These are phyloP conservation scores for Cancer borealis DNA, from an alignment of 2,888 invertebrate genomes.

Conservation along the genomic window DNA sequence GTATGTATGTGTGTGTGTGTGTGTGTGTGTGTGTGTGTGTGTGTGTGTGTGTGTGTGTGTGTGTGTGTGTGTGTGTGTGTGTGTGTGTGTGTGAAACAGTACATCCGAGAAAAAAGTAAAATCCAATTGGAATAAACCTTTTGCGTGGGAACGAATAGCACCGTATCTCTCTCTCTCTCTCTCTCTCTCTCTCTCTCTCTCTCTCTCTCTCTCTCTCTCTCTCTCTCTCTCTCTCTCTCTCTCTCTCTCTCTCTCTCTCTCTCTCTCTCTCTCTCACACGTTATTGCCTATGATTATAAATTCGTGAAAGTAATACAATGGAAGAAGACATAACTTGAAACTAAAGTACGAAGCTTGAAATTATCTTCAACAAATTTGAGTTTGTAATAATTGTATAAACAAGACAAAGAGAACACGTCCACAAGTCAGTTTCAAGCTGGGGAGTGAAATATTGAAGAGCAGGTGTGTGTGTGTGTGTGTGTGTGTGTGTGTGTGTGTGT, in stretches of 20 bases:
- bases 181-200: constrained; percentile 2
- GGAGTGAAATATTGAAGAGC: no score
- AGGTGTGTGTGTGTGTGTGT: no score
- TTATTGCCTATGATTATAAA: not conserved
- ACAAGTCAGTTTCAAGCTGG: no score
- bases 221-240: not conserved
- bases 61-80: constrained; percentile 20
- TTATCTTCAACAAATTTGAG: no score
- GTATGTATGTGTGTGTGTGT: no score
- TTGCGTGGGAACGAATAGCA: not conserved
- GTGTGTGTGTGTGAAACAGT: constrained; percentile 3
- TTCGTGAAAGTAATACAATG: no score
- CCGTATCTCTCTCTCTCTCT: not conserved
- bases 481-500: no score
- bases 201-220: not conserved
- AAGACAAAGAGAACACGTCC: no score
- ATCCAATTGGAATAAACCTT: not conserved
- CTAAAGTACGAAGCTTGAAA: no score
- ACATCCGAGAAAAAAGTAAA: not conserved
- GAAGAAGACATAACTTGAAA: no score
- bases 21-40: not conserved
- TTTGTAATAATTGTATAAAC: no score
- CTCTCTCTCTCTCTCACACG: not conserved
- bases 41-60: constrained; percentile 25
- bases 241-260: constrained; percentile 6